phyloP scores from a whole-genome alignment of 2,797 vertebrate genomes.

The Ciconia nigra region DNA sequence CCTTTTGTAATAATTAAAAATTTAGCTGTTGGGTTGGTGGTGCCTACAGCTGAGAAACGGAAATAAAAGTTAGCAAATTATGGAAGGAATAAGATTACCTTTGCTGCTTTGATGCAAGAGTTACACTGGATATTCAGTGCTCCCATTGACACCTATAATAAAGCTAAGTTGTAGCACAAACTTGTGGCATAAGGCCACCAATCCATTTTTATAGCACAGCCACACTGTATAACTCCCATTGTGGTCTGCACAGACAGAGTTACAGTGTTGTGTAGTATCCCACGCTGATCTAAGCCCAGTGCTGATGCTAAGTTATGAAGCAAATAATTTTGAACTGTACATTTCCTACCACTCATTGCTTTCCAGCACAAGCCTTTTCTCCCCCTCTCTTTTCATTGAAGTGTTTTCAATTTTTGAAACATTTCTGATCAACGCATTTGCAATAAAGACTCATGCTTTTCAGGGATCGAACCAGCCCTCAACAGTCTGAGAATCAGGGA shows the following conservation, averaged over 20 bases:
- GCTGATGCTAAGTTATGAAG: background rate
- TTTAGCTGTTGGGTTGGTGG: background rate
- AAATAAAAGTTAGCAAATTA: background rate
- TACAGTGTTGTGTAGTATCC: background rate
- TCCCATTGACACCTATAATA: background rate
- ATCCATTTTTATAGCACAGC: background rate
- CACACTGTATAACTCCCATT: background rate
- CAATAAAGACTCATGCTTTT: background rate
- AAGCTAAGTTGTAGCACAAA: background rate
- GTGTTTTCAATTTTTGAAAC: background rate
- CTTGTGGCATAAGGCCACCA: background rate
- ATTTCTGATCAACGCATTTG: background rate
- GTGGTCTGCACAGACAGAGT: background rate
- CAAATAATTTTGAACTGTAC: background rate
- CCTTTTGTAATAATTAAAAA: background rate
- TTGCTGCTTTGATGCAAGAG: background rate
- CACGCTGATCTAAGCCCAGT: background rate
- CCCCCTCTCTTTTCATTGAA: accelerated
- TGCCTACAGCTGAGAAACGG: background rate
- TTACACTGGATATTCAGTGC: background rate
- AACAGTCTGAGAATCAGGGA: background rate
- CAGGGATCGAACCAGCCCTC: background rate
- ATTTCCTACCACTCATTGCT: background rate
- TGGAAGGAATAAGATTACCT: background rate
- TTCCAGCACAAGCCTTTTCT: background rate